phyloP scores from a whole-genome alignment of 2,797 vertebrate species.

The Chaunax sp. region DNA sequence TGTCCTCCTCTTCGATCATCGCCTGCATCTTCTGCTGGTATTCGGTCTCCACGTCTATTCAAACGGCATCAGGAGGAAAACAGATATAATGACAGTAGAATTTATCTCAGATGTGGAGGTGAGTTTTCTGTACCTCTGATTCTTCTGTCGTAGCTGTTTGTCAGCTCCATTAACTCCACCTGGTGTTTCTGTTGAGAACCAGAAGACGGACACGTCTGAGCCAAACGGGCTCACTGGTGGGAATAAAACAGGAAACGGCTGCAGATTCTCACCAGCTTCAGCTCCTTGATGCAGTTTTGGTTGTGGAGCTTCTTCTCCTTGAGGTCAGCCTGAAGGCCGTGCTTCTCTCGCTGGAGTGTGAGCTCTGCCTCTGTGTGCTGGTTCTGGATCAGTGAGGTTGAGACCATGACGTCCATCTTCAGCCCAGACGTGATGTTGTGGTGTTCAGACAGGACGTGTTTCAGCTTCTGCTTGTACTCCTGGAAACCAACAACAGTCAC shows the following conservation, averaged over 20 bases:
- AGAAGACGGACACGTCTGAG: fast-evolving
- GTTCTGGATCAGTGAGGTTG: constrained; percentile 21
- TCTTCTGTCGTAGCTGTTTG: constrained; percentile 33
- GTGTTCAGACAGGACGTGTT: constrained; percentile 60
- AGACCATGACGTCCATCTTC: constrained; percentile 30
- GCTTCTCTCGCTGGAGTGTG: fast-evolving
- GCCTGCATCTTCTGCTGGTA: constrained; percentile 5
- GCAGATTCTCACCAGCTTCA: constrained; percentile 56
- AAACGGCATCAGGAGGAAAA: not conserved
- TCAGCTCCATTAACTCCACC: constrained; percentile 67
- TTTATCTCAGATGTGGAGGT: not conserved
- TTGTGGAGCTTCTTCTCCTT: constrained; percentile 22
- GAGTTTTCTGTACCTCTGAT: constrained; percentile 39
- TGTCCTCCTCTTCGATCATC: not conserved
- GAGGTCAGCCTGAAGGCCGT: constrained; percentile 17
- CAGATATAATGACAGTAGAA: not conserved
- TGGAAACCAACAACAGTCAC: constrained; percentile 27
- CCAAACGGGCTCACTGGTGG: fast-evolving
- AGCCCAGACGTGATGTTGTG: constrained; percentile 5
- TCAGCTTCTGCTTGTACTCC: constrained; percentile 75
- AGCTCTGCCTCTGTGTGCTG: constrained; percentile 12
- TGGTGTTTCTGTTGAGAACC: constrained; percentile 64
- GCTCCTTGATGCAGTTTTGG: constrained; percentile 15
- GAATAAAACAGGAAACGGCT: not conserved
- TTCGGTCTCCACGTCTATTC: constrained; percentile 43